phyloP scores from a whole-genome alignment of 2,888 invertebrate species.

The Stenodera caucasica region DNA sequence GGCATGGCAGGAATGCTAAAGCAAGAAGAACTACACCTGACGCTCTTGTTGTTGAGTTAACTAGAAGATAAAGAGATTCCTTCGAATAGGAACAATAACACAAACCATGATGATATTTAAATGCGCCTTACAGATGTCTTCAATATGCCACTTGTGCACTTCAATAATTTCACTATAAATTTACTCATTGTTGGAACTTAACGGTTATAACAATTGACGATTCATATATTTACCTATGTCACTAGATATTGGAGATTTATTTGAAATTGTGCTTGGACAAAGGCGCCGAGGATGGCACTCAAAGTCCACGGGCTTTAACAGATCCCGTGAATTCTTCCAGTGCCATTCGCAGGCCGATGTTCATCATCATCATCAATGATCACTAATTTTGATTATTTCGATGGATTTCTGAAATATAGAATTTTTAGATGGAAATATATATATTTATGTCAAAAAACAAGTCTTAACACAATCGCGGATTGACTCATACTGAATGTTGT shows the following conservation, averaged over 20 bases:
- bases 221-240: conserved; percentile 24
- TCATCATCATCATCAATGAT: neutral
- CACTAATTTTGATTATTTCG: neutral
- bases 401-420: no score
- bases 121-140: neutral
- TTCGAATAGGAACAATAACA: neutral
- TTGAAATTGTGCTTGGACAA: conserved; percentile 31
- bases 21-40: conserved; percentile 18
- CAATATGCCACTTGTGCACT: conserved; percentile 1
- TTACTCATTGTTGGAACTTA: conserved; percentile 37
- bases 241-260: neutral
- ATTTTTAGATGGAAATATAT: neutral
- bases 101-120: neutral
- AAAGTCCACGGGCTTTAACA: conserved; percentile 68
- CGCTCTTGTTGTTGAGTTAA: conserved; percentile 12
- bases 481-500: conserved; percentile 47
- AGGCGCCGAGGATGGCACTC: conserved; percentile 66
- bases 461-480: conserved; percentile 39
- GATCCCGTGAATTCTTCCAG: conserved; percentile 86
- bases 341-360: conserved; percentile 72
- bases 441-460: conserved; percentile 18
- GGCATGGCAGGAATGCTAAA: conserved; percentile 18
- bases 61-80: conserved; percentile 4
- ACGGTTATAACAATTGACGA: conserved; percentile 27
- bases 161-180: neutral